A percentile compares a stretch with the other conserved stretches of the same genome.
These are phyloP conservation scores for Luidia sarsii DNA, from an alignment of 53 echinoderm and acorn worm species.

Conservation along the genomic window DNA sequence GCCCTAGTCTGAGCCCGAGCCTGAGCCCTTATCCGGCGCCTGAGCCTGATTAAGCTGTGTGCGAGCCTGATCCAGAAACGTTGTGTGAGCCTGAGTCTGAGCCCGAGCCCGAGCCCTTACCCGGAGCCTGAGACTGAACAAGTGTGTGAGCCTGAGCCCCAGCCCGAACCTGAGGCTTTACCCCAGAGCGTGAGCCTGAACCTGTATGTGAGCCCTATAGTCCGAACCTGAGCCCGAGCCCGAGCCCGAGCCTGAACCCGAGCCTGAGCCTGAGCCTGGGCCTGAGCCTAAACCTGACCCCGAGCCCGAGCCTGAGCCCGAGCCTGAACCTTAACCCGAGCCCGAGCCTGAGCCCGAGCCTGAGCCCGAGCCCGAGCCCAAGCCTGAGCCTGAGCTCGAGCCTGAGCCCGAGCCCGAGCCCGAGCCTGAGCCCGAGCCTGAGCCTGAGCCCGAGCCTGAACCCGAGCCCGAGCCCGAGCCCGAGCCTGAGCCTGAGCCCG, in stretches of 20 bases:
- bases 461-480: neutral
- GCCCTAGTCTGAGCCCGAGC: too few relatives aligned
- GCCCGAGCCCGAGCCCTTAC: too few relatives aligned
- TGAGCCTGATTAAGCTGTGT: too few relatives aligned
- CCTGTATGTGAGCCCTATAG: too few relatives aligned
- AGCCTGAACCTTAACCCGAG: neutral
- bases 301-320: neutral
- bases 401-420: neutral
- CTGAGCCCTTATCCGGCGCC: too few relatives aligned
- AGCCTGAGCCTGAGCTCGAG: neutral
- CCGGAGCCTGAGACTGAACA: too few relatives aligned
- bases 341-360: neutral
- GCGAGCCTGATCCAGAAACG: too few relatives aligned
- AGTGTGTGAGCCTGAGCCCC: too few relatives aligned
- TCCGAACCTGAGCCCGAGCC: neutral
- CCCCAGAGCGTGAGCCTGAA: too few relatives aligned
- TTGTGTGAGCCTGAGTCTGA: too few relatives aligned
- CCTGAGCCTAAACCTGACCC: neutral
- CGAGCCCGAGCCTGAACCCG: neutral
- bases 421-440: neutral
- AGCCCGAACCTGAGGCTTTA: too few relatives aligned
- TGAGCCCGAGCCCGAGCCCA: neutral
- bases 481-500: neutral
- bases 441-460: conserved; percentile 4
- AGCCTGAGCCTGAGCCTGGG: neutral